Evolutionary conservation across 2,113 vertebrate species (phyloP).

Genomic region (Phrynocephalus versicolor): DNA sequence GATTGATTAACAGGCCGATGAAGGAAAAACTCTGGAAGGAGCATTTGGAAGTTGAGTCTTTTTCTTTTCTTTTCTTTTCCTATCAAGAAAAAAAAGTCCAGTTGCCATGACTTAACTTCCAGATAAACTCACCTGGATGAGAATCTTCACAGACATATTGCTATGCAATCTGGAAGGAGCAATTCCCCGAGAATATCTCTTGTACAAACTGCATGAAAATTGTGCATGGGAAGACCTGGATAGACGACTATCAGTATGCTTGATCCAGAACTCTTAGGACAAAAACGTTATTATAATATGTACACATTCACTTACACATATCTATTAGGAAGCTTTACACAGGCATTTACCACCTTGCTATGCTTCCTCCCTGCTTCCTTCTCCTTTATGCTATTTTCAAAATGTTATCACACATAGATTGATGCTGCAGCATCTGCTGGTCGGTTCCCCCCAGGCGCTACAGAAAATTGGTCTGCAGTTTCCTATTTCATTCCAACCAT

Average conservation of each 20-base stretch:
- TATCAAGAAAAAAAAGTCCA: too few relatives aligned
- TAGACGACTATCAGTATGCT: background rate
- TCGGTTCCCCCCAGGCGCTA: slow-evolving; percentile 32
- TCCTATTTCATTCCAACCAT: slow-evolving; percentile 45
- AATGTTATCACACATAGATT: slow-evolving; percentile 25
- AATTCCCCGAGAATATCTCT: background rate
- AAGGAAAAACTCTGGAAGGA: background rate
- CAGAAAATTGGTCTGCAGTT: slow-evolving; percentile 56
- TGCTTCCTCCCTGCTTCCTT: background rate
- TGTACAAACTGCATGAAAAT: background rate
- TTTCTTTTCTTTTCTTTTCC: too few relatives aligned
- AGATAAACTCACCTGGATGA: too few relatives aligned
- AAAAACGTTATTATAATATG: background rate
- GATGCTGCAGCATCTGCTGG: slow-evolving; percentile 28
- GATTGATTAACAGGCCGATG: background rate
- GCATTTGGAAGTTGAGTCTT: too few relatives aligned
- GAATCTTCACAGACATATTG: too few relatives aligned
- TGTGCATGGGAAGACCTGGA: background rate
- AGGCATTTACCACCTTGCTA: background rate
- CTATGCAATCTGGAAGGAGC: too few relatives aligned
- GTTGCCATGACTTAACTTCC: too few relatives aligned
- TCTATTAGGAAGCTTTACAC: background rate
- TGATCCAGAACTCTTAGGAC: background rate
- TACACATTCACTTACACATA: background rate
- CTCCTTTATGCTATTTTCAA: slow-evolving; percentile 41